Evolutionary conservation across 1,140 invertebrate species (phyloP).

Genomic region (Pantala flavescens): DNA sequence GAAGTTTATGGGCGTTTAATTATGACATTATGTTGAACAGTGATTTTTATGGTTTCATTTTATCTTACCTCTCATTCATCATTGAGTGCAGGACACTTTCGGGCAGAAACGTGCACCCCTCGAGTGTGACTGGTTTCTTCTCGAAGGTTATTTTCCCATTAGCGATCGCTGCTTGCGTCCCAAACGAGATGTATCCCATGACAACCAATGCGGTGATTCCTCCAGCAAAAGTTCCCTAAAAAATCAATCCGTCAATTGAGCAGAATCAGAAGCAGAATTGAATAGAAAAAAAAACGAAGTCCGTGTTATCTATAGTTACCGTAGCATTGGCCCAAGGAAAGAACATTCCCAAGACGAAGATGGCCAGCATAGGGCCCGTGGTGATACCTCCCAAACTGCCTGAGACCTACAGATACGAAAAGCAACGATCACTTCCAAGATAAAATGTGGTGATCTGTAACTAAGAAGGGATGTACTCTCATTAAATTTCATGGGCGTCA

Average conservation of each 20-base stretch:
- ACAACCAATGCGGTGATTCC: constrained; percentile 54
- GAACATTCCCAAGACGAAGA: constrained; percentile 40
- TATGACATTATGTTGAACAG: too few species aligned
- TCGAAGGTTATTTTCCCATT: constrained; percentile 44
- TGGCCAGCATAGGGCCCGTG: constrained; percentile 35
- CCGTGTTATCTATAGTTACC: constrained; percentile 23
- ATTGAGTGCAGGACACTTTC: too few species aligned
- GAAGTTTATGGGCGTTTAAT: too few species aligned
- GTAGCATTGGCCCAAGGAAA: constrained; percentile 36
- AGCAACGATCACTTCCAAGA: constrained; percentile 33
- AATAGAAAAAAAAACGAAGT: background rate
- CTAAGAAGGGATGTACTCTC: too few species aligned
- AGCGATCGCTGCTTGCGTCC: constrained; percentile 62
- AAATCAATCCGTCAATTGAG: background rate
- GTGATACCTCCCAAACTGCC: constrained; percentile 24
- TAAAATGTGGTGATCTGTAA: background rate
- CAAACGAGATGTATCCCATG: constrained; percentile 76
- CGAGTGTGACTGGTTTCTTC: constrained; percentile 19
- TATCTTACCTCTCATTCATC: too few species aligned
- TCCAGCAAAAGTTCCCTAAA: constrained; percentile 67
- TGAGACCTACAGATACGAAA: constrained; percentile 29
- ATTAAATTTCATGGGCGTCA: too few species aligned
- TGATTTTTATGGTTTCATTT: too few species aligned
- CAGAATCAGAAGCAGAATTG: background rate
- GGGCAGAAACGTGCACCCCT: constrained; percentile 17